phyloP scores from a whole-genome alignment of 2,797 vertebrate species.

The Lateolabrax maculatus region DNA sequence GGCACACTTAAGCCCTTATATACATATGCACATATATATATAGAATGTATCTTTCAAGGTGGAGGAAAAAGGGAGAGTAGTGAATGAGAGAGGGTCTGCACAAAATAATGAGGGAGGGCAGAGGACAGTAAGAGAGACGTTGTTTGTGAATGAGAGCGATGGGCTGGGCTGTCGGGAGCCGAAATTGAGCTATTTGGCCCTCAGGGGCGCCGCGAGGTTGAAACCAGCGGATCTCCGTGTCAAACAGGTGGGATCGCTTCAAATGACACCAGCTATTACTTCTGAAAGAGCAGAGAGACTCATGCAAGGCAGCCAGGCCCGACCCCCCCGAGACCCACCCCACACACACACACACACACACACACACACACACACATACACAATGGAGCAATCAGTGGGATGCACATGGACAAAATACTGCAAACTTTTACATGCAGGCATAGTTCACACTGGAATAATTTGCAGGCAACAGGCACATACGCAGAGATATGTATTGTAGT shows the following conservation, averaged over 20 bases:
- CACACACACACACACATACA: constrained; percentile 22
- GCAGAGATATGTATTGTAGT: background rate
- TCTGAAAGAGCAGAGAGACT: background rate
- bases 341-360: background rate
- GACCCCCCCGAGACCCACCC: no score
- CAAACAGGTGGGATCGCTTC: constrained; percentile 30
- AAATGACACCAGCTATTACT: background rate
- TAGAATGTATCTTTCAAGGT: background rate
- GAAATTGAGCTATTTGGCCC: constrained; percentile 9
- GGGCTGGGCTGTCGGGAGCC: background rate
- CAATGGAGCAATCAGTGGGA: background rate
- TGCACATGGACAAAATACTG: constrained; percentile 12
- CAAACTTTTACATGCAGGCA: background rate
- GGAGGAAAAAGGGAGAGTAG: background rate
- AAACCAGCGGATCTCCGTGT: constrained; percentile 9
- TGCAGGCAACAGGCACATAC: constrained; percentile 15
- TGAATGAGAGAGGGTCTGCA: background rate
- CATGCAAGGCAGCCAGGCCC: background rate
- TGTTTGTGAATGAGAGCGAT: background rate
- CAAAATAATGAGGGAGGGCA: background rate
- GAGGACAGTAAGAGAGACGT: background rate
- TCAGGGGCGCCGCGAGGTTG: background rate
- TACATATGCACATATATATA: background rate
- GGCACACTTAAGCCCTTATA: background rate
- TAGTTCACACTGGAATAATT: constrained; percentile 36